These are phyloP conservation scores for Helogale parvula DNA, from an alignment of 2,113 vertebrate species.

Conservation along the genomic window DNA sequence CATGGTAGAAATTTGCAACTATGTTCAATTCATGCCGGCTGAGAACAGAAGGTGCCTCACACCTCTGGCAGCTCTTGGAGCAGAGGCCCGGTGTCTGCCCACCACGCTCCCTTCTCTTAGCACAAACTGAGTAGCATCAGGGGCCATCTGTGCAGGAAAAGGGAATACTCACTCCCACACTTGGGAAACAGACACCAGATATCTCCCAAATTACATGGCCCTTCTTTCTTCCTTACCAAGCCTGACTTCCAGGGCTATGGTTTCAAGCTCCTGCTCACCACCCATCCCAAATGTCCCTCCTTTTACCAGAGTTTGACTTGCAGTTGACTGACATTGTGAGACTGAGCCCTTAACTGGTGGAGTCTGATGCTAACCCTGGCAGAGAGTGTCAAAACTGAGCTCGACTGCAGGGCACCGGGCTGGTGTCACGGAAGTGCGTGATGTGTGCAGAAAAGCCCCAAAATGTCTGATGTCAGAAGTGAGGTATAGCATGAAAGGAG, in stretches of 20 bases:
- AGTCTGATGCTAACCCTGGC: not conserved
- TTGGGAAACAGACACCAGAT: not conserved
- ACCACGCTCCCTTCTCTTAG: not conserved
- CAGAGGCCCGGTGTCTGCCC: not conserved
- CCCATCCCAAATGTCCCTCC: not conserved
- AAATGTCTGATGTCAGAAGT: not conserved
- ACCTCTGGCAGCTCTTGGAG: not conserved
- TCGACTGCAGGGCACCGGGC: not conserved
- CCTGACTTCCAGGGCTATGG: not conserved
- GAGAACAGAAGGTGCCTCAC: not conserved
- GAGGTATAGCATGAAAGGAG: not conserved
- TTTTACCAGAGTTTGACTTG: not conserved
- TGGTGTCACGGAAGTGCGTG: not conserved
- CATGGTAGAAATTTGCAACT: not conserved
- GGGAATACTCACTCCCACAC: not conserved
- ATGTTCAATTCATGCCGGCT: not conserved
- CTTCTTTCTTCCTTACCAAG: not conserved
- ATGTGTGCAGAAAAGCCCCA: not conserved
- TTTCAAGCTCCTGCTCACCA: not conserved
- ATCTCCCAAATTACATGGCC: not conserved
- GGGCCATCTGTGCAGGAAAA: not conserved
- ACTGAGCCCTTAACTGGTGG: not conserved
- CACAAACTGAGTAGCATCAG: not conserved
- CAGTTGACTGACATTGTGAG: not conserved
- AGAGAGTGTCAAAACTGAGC: not conserved